phyloP scores from a whole-genome alignment of 2,888 invertebrate genomes.

The Cheilosia urbana region DNA sequence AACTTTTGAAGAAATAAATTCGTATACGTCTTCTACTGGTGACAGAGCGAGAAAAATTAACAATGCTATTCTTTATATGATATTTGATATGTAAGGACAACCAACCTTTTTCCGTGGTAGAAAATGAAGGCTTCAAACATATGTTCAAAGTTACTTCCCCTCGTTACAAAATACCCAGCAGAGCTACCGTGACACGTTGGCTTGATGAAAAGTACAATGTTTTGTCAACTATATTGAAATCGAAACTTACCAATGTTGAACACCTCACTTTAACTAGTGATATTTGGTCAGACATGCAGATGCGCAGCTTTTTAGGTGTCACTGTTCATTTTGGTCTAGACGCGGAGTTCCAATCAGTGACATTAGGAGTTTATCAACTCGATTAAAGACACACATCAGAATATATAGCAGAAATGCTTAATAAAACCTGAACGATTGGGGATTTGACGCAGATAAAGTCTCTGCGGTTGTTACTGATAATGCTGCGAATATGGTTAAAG shows the following conservation, averaged over 20 bases:
- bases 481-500: conserved; percentile 64
- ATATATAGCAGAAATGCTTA: conserved; percentile 54
- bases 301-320: conserved; percentile 53
- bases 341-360: conserved; percentile 43
- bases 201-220: conserved; percentile 56
- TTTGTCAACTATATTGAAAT: conserved; percentile 46
- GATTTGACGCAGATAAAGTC: conserved; percentile 53
- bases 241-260: conserved; percentile 45
- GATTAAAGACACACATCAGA: conserved; percentile 48
- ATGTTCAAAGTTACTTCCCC: conserved; percentile 17
- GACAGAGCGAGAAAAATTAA: conserved; percentile 24
- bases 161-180: conserved; percentile 39
- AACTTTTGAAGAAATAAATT: conserved; percentile 46
- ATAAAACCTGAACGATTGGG: conserved; percentile 57
- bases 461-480: conserved; percentile 65
- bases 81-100: conserved; percentile 44
- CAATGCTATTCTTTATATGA: conserved; percentile 43
- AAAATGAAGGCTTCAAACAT: too few species aligned
- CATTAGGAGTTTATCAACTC: conserved; percentile 51
- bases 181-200: conserved; percentile 38
- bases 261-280: conserved; percentile 58
- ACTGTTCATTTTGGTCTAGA: conserved; percentile 59
- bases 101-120: conserved; percentile 34
- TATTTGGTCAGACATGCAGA: conserved; percentile 60
- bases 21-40: conserved; percentile 40